These are phyloP conservation scores for Pungitius pungitius DNA, from an alignment of 2,113 vertebrate species.

Conservation along the genomic window DNA sequence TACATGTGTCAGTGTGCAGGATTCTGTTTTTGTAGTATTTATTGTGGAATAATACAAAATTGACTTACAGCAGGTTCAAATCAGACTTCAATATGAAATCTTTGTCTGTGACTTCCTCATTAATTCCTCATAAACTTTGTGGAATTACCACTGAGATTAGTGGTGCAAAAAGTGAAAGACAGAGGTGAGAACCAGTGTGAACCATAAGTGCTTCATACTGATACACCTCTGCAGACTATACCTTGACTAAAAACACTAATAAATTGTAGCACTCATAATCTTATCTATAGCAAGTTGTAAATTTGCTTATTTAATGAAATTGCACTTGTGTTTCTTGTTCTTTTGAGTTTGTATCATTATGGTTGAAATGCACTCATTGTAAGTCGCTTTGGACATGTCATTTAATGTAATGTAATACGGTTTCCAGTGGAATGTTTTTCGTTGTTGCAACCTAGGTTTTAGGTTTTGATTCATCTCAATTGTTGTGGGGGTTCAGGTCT, in stretches of 20 bases:
- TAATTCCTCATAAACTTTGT: neutral
- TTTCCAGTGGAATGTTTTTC: neutral
- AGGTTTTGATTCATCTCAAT: neutral
- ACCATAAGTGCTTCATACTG: neutral
- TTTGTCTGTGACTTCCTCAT: neutral
- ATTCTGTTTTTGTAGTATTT: neutral
- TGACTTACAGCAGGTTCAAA: neutral
- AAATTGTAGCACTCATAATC: no score
- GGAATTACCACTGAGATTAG: neutral
- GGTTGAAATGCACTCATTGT: no score
- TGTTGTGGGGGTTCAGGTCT: neutral
- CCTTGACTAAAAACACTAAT: no score
- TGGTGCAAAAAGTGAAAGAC: neutral
- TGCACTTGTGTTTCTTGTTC: no score
- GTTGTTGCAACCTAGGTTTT: neutral
- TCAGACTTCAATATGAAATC: neutral
- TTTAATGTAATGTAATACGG: no score
- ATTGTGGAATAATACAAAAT: neutral
- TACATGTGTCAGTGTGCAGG: neutral
- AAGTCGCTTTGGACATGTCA: no score
- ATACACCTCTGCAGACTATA: no score
- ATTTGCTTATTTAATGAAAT: no score
- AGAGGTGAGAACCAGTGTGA: no score
- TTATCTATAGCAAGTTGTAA: no score
- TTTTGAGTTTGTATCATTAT: no score